Percentiles rank a stretch among this genome's conserved stretches.
Evolutionary conservation across 2,888 invertebrate species (phyloP).

Genomic region (Coleophora flavipennella): DNA sequence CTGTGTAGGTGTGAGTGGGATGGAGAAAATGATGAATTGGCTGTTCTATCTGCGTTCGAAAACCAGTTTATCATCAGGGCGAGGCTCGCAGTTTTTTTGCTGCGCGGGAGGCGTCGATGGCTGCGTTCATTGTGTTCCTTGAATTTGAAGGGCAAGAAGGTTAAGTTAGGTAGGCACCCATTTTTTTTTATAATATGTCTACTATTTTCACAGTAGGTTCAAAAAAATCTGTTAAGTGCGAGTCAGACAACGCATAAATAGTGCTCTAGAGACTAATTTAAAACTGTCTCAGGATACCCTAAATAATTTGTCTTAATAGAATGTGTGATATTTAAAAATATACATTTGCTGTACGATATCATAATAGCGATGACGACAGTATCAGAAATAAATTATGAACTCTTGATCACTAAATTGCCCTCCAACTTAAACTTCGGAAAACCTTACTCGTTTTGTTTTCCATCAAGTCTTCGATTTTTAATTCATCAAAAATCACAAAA

Average conservation of each 20-base stretch:
- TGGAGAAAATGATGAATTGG: slow-evolving; percentile 40
- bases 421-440: too few relatives aligned
- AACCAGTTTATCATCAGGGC: slow-evolving; percentile 65
- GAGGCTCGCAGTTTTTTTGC: slow-evolving; percentile 47
- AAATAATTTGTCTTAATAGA: too few relatives aligned
- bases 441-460: too few relatives aligned
- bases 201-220: not conserved
- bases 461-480: too few relatives aligned
- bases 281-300: too few relatives aligned
- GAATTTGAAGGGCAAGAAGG: slow-evolving; percentile 36
- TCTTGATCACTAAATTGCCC: too few relatives aligned
- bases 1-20: slow-evolving; percentile 23
- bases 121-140: slow-evolving; percentile 44
- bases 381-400: too few relatives aligned
- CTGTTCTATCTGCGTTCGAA: slow-evolving; percentile 28
- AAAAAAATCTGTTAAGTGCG: not conserved
- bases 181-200: too few relatives aligned
- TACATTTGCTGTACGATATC: too few relatives aligned
- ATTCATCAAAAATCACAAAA: too few relatives aligned
- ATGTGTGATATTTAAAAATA: too few relatives aligned
- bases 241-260: not conserved
- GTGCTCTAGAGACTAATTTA: not conserved
- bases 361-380: too few relatives aligned
- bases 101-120: slow-evolving; percentile 56
- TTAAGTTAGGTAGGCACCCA: slow-evolving; percentile 14